Conservation (phyloP, 2,113 vertebrate genomes). For the Rhinoderma darwinii region DNA sequence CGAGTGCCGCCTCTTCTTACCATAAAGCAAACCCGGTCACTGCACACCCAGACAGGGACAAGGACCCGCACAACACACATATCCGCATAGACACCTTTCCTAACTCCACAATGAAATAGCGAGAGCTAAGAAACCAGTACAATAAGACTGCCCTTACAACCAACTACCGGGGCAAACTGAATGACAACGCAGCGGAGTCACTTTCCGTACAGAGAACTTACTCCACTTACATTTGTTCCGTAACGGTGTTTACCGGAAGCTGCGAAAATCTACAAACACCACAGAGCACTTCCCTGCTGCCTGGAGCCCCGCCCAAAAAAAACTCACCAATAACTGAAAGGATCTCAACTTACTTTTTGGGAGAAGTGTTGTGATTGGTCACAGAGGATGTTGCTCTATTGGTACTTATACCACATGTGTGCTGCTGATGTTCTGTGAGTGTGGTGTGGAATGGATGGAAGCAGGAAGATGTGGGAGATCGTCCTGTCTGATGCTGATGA, state of each 20-base stretch:
- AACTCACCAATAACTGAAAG: not conserved
- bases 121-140: too few relatives aligned
- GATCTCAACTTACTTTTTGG: not conserved
- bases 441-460: too few relatives aligned
- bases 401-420: not conserved
- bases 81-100: too few relatives aligned
- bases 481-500: too few relatives aligned
- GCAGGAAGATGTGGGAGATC: too few relatives aligned
- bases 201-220: not conserved
- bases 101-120: too few relatives aligned
- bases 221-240: not conserved
- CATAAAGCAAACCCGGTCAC: too few relatives aligned
- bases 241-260: constrained; percentile 33
- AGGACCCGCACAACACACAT: too few relatives aligned
- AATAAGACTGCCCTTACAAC: too few relatives aligned
- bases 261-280: not conserved
- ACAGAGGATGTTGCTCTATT: not conserved
- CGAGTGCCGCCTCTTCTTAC: too few relatives aligned
- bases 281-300: constrained; percentile 12
- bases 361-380: not conserved
- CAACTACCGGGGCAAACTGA: not conserved
- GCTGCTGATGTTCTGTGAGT: not conserved
- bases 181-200: too few relatives aligned
- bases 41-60: too few relatives aligned
- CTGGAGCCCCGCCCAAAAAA: not conserved